Conservation (phyloP, 2,888 invertebrate genomes). For the Idaea aversata region DNA sequence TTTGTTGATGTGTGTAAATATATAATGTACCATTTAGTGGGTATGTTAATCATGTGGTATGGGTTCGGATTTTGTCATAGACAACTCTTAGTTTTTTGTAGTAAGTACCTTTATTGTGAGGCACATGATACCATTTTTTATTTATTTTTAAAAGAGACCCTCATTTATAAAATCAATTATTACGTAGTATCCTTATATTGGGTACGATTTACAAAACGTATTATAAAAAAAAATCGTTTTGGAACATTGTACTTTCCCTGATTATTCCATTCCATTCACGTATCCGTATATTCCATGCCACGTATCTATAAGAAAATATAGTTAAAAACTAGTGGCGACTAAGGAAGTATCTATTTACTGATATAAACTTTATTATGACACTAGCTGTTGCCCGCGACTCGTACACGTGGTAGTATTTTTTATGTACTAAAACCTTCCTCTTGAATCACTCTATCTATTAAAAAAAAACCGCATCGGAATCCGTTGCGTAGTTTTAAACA, state of each 20-base stretch:
- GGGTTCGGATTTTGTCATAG: too few relatives aligned
- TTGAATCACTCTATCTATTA: too few relatives aligned
- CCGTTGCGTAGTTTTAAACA: too few relatives aligned
- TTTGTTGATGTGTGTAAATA: too few relatives aligned
- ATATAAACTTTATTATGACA: background rate
- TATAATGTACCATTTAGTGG: too few relatives aligned
- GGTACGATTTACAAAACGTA: background rate
- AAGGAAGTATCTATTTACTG: background rate
- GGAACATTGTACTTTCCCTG: conserved; percentile 14
- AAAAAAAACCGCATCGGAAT: too few relatives aligned
- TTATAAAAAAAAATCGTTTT: conserved; percentile 12
- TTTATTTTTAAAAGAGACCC: background rate
- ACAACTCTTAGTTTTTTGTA: too few relatives aligned
- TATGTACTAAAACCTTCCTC: too few relatives aligned
- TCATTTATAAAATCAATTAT: too few relatives aligned
- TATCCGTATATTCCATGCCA: background rate
- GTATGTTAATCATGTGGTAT: too few relatives aligned
- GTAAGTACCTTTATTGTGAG: too few relatives aligned
- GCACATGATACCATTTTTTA: background rate
- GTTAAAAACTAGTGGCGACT: background rate
- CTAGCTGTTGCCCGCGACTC: background rate
- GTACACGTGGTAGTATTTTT: too few relatives aligned
- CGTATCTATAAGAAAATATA: background rate
- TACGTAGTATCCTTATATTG: background rate
- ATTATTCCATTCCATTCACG: conserved; percentile 12